These are phyloP conservation scores for Mastigias papua DNA, from an alignment of 30 jellyfish, hydroid and myxozoan species.

Conservation along the genomic window DNA sequence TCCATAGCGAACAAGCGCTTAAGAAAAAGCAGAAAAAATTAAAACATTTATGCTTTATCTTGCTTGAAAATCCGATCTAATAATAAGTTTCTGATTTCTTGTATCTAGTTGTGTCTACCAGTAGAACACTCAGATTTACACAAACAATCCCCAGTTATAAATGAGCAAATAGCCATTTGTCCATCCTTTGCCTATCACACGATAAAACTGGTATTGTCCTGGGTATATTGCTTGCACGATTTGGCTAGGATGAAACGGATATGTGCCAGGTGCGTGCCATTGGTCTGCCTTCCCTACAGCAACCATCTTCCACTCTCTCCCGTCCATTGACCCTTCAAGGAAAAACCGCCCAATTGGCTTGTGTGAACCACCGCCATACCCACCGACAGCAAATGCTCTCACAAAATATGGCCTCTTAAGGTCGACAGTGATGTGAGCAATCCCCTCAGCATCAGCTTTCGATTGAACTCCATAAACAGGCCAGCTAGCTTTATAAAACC, in stretches of 20 bases:
- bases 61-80: no score
- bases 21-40: no score
- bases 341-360: conserved; percentile 32
- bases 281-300: conserved; percentile 37
- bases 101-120: no score
- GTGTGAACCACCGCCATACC: conserved; percentile 34
- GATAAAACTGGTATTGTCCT: neutral
- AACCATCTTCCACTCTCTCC: conserved; percentile 29
- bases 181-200: no score
- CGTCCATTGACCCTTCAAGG: conserved; percentile 42
- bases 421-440: neutral
- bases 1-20: no score
- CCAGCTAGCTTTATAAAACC: neutral
- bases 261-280: conserved; percentile 56
- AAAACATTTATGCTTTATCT: no score
- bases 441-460: conserved; percentile 3
- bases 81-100: no score
- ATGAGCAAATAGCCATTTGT: no score
- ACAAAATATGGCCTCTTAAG: conserved; percentile 12
- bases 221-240: conserved; percentile 35
- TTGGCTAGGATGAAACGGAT: conserved; percentile 20
- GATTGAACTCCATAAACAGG: conserved; percentile 3
- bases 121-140: no score
- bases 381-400: conserved; percentile 41
- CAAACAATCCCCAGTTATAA: no score